Conservation (phyloP, 2,113 vertebrate genomes). For the Forbesichthys papilliferus region DNA sequence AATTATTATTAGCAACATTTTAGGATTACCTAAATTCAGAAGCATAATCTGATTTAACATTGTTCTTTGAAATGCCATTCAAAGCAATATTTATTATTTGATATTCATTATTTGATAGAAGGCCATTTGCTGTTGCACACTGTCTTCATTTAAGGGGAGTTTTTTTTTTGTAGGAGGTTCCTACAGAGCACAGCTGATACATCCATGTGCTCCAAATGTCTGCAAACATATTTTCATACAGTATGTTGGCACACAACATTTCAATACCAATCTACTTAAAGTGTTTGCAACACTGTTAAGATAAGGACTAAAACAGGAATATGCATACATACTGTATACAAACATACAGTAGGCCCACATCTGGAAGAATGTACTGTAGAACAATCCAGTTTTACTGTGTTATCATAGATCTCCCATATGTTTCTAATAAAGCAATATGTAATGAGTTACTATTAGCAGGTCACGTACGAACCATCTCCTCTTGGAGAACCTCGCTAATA, state of each 20-base stretch:
- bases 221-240: constrained; percentile 22
- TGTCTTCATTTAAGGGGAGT: background rate
- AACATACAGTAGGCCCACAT: constrained; percentile 27
- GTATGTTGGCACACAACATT: constrained; percentile 6
- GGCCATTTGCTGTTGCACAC: background rate
- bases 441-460: constrained; percentile 45
- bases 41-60: too few relatives aligned
- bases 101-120: too few relatives aligned
- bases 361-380: constrained; percentile 28
- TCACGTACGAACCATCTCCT: constrained; percentile 8
- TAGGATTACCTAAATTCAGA: too few relatives aligned
- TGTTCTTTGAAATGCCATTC: too few relatives aligned
- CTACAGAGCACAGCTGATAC: constrained; percentile 26
- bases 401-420: constrained; percentile 22
- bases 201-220: constrained; percentile 11
- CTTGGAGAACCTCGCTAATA: too few relatives aligned
- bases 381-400: constrained; percentile 14
- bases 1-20: too few relatives aligned
- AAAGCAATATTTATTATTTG: too few relatives aligned
- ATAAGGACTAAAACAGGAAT: constrained; percentile 20
- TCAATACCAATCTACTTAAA: constrained; percentile 2
- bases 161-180: background rate
- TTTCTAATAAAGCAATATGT: constrained; percentile 3
- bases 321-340: too few relatives aligned
- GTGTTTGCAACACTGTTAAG: constrained; percentile 16